These are phyloP conservation scores for Clinocottus analis DNA, from an alignment of 2,113 vertebrate genomes.

Conservation along the genomic window DNA sequence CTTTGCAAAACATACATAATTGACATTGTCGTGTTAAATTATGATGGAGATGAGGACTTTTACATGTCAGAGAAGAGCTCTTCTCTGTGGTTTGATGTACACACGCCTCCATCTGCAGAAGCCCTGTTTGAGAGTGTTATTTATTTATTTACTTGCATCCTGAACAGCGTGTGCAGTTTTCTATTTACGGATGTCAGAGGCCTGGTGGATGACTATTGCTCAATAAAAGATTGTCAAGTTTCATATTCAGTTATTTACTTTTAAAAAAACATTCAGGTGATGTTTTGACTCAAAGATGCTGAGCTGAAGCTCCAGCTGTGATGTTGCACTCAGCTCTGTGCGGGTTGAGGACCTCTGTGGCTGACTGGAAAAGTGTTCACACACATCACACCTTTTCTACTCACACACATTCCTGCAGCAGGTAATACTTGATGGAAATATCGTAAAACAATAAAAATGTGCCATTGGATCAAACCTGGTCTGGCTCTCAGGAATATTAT, in stretches of 20 bases:
- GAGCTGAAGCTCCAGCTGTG: background rate
- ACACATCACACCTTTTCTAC: conserved; percentile 10
- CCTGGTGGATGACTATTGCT: conserved; percentile 42
- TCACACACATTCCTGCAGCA: background rate
- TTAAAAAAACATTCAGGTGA: background rate
- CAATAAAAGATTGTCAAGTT: conserved; percentile 74
- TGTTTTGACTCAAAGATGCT: background rate
- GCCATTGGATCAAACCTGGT: background rate
- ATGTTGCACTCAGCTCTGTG: no score
- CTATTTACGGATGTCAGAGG: conserved; percentile 42
- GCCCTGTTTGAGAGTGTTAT: conserved; percentile 54
- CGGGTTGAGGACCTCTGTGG: conserved; percentile 39
- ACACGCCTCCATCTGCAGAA: conserved; percentile 34
- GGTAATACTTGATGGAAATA: background rate
- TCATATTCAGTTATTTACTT: background rate
- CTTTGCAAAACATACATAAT: conserved; percentile 36
- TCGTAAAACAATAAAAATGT: background rate
- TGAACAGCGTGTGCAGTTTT: conserved; percentile 54
- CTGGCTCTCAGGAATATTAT: background rate
- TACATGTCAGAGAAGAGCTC: conserved; percentile 24
- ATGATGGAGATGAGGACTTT: conserved; percentile 16
- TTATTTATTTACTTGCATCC: conserved; percentile 71
- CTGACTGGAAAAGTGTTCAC: conserved; percentile 9
- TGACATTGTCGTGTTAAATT: conserved; percentile 27
- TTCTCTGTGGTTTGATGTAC: conserved; percentile 27